Percentiles rank a stretch among this genome's conserved stretches.
phyloP scores from a whole-genome alignment of 2,113 vertebrate species.

The Peromyscus leucopus region DNA sequence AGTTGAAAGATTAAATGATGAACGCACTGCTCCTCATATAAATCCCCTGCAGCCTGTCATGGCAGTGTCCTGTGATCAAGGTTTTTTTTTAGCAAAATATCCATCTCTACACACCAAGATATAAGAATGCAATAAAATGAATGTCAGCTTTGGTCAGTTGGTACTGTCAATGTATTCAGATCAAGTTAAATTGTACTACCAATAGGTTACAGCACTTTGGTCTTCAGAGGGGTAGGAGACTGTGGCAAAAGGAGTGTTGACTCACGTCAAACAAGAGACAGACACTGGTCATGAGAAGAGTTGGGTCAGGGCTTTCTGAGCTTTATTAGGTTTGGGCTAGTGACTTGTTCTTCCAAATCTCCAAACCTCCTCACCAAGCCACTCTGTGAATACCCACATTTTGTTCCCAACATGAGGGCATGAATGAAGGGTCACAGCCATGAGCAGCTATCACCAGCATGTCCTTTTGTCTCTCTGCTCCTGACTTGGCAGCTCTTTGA shows the following conservation, averaged over 20 bases:
- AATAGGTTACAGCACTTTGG: neutral
- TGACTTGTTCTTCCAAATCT: neutral
- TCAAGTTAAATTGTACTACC: neutral
- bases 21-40: neutral
- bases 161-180: neutral
- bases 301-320: neutral
- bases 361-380: neutral
- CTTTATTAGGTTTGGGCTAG: neutral
- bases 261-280: neutral
- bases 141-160: neutral
- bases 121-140: neutral
- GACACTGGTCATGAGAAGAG: neutral
- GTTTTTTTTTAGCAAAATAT: neutral
- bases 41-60: neutral
- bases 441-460: neutral
- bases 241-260: neutral
- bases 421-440: neutral
- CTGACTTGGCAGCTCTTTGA: neutral
- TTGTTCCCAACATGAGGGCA: neutral
- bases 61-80: neutral
- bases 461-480: neutral
- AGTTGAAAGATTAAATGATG: neutral
- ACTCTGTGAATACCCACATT: neutral
- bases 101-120: neutral
- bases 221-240: constrained; percentile 12